These are phyloP conservation scores for Australoheros scitulus DNA, from an alignment of 2,113 vertebrate species.

Conservation along the genomic window DNA sequence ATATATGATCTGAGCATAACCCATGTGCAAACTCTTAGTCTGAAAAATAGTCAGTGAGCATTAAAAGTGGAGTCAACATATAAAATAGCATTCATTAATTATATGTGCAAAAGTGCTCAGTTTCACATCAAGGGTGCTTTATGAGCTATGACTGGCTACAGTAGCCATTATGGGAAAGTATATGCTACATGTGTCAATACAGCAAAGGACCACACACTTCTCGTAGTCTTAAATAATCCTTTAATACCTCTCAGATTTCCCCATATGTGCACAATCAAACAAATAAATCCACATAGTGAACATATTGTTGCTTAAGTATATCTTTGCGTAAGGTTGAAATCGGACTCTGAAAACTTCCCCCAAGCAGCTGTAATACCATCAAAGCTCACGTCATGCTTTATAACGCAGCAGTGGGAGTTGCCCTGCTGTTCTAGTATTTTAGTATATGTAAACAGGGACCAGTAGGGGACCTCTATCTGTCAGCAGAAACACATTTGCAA, in stretches of 20 bases:
- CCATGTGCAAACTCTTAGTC: background rate
- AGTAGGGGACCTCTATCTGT: slow-evolving; percentile 81
- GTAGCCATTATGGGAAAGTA: background rate
- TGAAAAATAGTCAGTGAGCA: background rate
- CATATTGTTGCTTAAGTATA: background rate
- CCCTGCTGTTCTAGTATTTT: slow-evolving; percentile 73
- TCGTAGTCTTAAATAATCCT: slow-evolving; percentile 1
- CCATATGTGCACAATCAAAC: background rate
- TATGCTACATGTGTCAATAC: background rate
- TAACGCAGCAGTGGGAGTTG: slow-evolving; percentile 53
- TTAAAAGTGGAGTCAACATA: background rate
- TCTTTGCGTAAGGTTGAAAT: background rate
- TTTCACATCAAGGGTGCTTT: background rate
- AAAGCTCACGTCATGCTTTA: slow-evolving; percentile 28
- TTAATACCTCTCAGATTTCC: background rate
- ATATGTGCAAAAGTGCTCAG: background rate
- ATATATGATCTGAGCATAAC: background rate
- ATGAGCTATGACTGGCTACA: background rate
- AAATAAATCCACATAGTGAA: slow-evolving; percentile 2
- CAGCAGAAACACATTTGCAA: slow-evolving; percentile 84
- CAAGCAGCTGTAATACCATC: slow-evolving; percentile 26
- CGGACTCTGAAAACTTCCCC: background rate
- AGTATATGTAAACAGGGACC: slow-evolving; percentile 77
- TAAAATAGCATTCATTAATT: background rate
- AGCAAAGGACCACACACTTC: background rate